phyloP scores from a whole-genome alignment of 2,888 invertebrate genomes.

The Meghimatium bilineatum region DNA sequence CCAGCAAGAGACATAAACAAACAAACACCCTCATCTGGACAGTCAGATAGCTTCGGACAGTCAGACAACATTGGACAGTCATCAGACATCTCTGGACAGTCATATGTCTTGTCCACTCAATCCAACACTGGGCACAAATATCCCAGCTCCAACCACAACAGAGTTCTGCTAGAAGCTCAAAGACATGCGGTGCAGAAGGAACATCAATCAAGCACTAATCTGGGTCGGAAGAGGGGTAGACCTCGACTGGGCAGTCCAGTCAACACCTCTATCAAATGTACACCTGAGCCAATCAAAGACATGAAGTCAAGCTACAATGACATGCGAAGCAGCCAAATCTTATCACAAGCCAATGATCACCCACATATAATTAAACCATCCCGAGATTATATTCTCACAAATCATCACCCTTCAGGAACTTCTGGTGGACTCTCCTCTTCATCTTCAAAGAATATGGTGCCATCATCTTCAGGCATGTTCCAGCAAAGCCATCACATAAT shows the following conservation, averaged over 20 bases:
- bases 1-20: conserved; percentile 3
- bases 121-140: background rate
- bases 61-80: no score
- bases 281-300: conserved; percentile 22
- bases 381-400: background rate
- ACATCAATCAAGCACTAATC: conserved; percentile 32
- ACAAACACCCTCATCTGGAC: background rate
- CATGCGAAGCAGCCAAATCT: no score
- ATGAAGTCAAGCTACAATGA: conserved; percentile 11
- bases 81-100: background rate
- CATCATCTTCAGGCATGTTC: background rate
- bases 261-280: background rate
- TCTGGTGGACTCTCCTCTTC: background rate
- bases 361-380: background rate
- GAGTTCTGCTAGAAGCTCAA: conserved; percentile 37
- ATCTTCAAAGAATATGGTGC: background rate
- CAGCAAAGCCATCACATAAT: background rate
- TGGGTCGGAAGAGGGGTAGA: conserved; percentile 43
- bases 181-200: conserved; percentile 41
- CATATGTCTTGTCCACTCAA: background rate
- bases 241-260: conserved; percentile 34
- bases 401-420: background rate
- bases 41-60: background rate
- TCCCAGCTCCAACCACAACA: background rate
- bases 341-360: no score